phyloP scores from a whole-genome alignment of 2,888 invertebrate genomes.

The Sinopyrophorus schimmeli region DNA sequence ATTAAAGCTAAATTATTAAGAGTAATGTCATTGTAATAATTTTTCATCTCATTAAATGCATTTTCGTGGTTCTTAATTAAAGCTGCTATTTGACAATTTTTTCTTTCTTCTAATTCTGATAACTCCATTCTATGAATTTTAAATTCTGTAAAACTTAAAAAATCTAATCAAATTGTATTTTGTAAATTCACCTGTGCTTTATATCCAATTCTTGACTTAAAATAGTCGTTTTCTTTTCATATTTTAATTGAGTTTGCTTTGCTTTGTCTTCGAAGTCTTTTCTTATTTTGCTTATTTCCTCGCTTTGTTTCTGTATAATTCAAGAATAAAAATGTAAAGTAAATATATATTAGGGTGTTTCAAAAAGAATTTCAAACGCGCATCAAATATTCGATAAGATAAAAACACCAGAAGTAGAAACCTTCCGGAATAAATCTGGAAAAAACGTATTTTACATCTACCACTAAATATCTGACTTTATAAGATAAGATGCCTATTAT shows the following conservation, averaged over 20 bases:
- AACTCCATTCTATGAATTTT: conserved; percentile 68
- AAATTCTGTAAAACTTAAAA: not conserved
- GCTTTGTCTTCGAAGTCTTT: conserved; percentile 69
- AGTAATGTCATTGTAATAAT: conserved; percentile 94
- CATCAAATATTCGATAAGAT: too few relatives aligned
- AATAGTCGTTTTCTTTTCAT: conserved; percentile 73
- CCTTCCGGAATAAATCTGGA: too few relatives aligned
- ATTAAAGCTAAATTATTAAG: conserved; percentile 92
- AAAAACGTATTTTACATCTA: too few relatives aligned
- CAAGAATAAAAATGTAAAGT: conserved; percentile 14
- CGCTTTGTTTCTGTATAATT: conserved; percentile 53
- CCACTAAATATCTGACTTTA: too few relatives aligned
- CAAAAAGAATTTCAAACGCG: too few relatives aligned
- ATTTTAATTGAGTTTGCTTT: conserved; percentile 69
- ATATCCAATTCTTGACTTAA: conserved; percentile 73
- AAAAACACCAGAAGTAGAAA: too few relatives aligned
- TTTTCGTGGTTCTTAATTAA: conserved; percentile 81
- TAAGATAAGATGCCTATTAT: too few relatives aligned
- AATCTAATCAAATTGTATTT: too few relatives aligned
- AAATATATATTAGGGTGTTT: not conserved
- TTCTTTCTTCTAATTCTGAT: conserved; percentile 87
- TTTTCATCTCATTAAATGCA: conserved; percentile 87
- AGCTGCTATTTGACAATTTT: conserved; percentile 82
- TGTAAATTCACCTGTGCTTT: conserved; percentile 63
- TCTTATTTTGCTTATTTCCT: conserved; percentile 61